Conservation (phyloP, 2,113 vertebrate genomes). For the Apteryx mantelli region DNA sequence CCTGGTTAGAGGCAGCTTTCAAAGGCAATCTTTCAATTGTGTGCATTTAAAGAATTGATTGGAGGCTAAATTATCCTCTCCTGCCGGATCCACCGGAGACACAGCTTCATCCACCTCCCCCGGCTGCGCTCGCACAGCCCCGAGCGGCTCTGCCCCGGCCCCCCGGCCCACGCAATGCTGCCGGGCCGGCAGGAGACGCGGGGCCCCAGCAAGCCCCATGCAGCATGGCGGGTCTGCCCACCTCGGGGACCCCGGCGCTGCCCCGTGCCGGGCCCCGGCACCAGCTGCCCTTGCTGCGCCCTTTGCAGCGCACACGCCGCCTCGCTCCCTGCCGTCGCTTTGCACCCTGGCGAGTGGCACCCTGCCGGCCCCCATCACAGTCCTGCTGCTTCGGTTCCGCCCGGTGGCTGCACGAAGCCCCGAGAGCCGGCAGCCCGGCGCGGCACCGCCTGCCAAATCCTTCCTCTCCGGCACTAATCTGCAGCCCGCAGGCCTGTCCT, state of each 20-base stretch:
- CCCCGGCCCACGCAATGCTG: accelerated
- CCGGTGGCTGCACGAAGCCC: accelerated
- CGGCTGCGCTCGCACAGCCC: background rate
- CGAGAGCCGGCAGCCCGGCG: background rate
- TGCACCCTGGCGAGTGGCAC: no score
- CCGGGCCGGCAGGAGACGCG: background rate
- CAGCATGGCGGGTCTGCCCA: background rate
- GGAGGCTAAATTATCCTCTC: conserved; percentile 64
- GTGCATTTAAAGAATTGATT: conserved; percentile 74
- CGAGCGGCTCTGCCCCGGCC: background rate
- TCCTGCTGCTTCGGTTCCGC: background rate
- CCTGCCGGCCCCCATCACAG: accelerated
- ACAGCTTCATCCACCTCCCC: conserved; percentile 24
- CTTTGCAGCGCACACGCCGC: background rate
- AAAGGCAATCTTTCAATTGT: conserved; percentile 74
- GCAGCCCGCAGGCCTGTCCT: background rate
- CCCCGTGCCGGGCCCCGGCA: background rate
- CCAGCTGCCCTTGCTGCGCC: background rate
- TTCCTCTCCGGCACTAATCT: accelerated
- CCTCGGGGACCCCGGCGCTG: background rate
- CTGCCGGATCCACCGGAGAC: background rate
- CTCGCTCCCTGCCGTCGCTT: background rate
- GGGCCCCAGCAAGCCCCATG: accelerated
- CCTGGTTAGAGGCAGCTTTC: conserved; percentile 69
- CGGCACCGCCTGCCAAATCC: background rate